Percentiles rank a stretch among this genome's conserved stretches.
Evolutionary conservation across 2,113 vertebrate species (phyloP).

Genomic region (Thermophis baileyi): DNA sequence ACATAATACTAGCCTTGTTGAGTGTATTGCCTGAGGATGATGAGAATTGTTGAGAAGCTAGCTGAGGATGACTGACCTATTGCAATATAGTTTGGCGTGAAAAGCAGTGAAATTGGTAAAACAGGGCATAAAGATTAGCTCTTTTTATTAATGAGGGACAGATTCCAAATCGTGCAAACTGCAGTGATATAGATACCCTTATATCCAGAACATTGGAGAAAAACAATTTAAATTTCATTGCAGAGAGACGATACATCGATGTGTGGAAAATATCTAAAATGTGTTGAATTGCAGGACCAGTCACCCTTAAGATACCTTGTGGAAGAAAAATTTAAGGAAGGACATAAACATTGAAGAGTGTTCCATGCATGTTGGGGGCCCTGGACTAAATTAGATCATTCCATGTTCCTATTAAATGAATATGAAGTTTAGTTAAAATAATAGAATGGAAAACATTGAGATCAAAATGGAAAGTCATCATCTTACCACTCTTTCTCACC

Average conservation of each 20-base stretch:
- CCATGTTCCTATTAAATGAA: neutral
- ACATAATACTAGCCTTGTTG: neutral
- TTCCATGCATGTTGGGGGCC: neutral
- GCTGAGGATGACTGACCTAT: neutral
- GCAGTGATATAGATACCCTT: neutral
- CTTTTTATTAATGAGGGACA: neutral
- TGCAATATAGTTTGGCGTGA: neutral
- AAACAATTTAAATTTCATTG: neutral
- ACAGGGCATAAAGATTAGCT: neutral
- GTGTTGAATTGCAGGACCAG: neutral
- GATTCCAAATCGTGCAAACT: neutral
- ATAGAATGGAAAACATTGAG: neutral
- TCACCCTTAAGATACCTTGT: neutral
- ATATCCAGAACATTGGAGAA: neutral
- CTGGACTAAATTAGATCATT: neutral
- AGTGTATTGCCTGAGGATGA: neutral
- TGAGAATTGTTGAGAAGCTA: neutral
- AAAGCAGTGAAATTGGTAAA: neutral
- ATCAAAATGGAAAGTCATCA: neutral
- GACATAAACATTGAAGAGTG: neutral
- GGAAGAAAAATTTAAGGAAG: neutral
- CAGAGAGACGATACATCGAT: neutral
- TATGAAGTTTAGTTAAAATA: neutral
- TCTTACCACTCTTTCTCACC: neutral
- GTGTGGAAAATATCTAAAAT: neutral